A percentile compares a stretch with the other conserved stretches of the same genome.
phyloP scores from a whole-genome alignment of 2,113 vertebrate genomes.

The Carassius auratus region DNA sequence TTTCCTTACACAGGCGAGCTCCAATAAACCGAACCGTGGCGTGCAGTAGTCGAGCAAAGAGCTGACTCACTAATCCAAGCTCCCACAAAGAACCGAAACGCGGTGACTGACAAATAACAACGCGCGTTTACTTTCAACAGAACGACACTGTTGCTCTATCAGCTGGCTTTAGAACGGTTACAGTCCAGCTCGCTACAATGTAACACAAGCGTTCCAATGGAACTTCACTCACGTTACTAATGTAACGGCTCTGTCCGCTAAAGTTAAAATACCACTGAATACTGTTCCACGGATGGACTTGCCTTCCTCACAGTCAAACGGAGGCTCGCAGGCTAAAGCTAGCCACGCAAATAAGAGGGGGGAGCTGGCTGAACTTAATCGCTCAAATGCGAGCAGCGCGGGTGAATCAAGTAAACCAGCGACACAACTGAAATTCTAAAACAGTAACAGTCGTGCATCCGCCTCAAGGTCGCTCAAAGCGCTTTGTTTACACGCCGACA shows the following conservation, averaged over 20 bases:
- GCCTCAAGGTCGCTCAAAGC: background rate
- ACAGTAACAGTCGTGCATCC: background rate
- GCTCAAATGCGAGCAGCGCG: slow-evolving; percentile 32
- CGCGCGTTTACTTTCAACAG: slow-evolving; percentile 23
- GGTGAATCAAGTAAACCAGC: slow-evolving; percentile 31
- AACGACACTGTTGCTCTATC: background rate
- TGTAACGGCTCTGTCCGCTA: background rate
- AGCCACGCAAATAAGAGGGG: slow-evolving; percentile 32
- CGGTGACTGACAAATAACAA: background rate
- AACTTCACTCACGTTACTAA: background rate
- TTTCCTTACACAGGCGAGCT: background rate
- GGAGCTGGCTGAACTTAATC: slow-evolving; percentile 47
- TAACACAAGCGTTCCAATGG: slow-evolving; percentile 4
- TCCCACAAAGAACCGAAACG: background rate
- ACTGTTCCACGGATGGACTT: background rate
- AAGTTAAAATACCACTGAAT: slow-evolving; percentile 11
- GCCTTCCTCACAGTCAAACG: slow-evolving; percentile 34
- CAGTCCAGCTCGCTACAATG: background rate
- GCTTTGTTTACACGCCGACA: background rate
- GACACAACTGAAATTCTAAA: background rate
- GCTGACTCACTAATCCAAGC: slow-evolving; percentile 48
- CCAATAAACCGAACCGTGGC: background rate
- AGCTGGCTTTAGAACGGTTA: background rate
- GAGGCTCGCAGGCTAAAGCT: slow-evolving; percentile 37
- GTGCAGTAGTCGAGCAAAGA: slow-evolving; percentile 33